Conservation (phyloP, 2,797 vertebrate genomes). For the Oryzias dopingdopingensis region DNA sequence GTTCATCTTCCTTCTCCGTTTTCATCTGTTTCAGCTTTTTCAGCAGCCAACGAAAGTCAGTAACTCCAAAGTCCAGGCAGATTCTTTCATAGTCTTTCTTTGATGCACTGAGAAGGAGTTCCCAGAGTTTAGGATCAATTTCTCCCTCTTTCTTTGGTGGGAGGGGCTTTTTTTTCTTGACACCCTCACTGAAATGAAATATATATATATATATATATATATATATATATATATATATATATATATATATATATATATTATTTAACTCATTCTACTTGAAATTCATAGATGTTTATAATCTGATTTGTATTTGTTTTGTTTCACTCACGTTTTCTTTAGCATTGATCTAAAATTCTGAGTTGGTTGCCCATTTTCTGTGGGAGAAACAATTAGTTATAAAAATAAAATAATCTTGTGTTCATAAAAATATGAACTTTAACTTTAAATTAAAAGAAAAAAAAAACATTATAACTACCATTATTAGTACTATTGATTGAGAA, state of each 20-base stretch:
- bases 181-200: conserved; percentile 54
- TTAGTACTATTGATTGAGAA: neutral
- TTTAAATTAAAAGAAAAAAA: neutral
- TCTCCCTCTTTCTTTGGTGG: conserved; percentile 72
- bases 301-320: neutral
- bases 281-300: no score
- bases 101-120: conserved; percentile 82
- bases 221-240: no score
- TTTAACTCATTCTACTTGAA: neutral
- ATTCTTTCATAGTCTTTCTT: conserved; percentile 89
- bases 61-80: conserved; percentile 85
- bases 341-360: conserved; percentile 79
- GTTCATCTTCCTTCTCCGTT: conserved; percentile 78
- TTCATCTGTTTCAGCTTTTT: conserved; percentile 84
- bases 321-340: conserved; percentile 82
- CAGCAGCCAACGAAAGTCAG: conserved; percentile 89
- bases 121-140: conserved; percentile 83
- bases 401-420: neutral
- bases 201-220: no score
- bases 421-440: neutral
- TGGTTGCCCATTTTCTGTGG: conserved; percentile 46
- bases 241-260: no score
- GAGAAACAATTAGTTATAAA: neutral
- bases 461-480: neutral
- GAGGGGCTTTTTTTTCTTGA: conserved; percentile 63